A percentile compares a stretch with the other conserved stretches of the same genome.
phyloP scores from a whole-genome alignment of 2,888 invertebrate genomes.

The Andricus curvator region DNA sequence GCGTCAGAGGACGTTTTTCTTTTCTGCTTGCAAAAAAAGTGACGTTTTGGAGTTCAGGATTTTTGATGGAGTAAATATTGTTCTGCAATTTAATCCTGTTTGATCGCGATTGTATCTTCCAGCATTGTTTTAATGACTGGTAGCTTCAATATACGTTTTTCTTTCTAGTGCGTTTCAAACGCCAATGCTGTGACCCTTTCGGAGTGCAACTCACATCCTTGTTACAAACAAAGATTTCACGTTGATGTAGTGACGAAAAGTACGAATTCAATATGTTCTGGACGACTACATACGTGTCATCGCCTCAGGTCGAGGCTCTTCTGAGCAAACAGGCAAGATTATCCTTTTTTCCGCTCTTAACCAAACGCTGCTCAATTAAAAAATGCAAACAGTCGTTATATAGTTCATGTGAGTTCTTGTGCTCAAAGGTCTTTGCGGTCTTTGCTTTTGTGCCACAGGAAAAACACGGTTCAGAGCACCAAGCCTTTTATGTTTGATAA shows the following conservation, averaged over 20 bases:
- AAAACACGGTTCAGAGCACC: background rate
- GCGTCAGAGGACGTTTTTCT: constrained; percentile 25
- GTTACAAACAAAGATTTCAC: constrained; percentile 36
- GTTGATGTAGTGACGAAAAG: constrained; percentile 45
- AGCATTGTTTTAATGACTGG: background rate
- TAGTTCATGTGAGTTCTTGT: background rate
- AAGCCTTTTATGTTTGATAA: background rate
- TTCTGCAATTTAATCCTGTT: background rate
- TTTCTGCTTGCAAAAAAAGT: constrained; percentile 24
- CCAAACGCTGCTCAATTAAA: background rate
- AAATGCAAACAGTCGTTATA: constrained; percentile 7
- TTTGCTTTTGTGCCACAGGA: background rate
- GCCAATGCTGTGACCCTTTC: constrained; percentile 26
- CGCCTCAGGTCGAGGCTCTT: constrained; percentile 51
- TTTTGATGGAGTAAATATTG: constrained; percentile 32
- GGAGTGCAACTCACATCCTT: constrained; percentile 31
- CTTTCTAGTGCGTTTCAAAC: constrained; percentile 37
- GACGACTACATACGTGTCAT: constrained; percentile 51
- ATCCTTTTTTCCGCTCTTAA: background rate
- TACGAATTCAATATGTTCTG: constrained; percentile 51
- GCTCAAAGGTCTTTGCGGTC: background rate
- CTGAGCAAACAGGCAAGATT: constrained; percentile 51
- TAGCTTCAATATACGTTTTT: background rate
- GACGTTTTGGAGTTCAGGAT: constrained; percentile 26
- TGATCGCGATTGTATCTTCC: background rate